A percentile compares a stretch with the other conserved stretches of the same genome.
These are phyloP conservation scores for Aeoliscus strigatus DNA, from an alignment of 2,797 vertebrate genomes.

Conservation along the genomic window DNA sequence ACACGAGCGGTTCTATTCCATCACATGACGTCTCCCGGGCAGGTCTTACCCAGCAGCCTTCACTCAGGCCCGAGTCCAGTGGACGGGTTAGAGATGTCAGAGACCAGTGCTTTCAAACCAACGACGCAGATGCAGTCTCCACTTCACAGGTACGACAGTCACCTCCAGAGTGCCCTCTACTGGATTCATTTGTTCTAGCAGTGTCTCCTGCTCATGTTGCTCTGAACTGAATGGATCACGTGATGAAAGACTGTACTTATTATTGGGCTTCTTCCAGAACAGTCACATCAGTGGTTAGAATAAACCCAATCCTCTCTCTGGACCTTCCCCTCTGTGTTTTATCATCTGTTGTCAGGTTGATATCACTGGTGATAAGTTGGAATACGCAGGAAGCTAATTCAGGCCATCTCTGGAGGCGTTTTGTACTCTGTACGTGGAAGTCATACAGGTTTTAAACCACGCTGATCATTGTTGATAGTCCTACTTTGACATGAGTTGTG, in stretches of 20 bases:
- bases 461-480: neutral
- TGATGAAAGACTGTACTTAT: too few species aligned
- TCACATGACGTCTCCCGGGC: conserved; percentile 2
- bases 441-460: conserved; percentile 6
- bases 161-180: neutral
- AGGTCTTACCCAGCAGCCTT: conserved; percentile 38
- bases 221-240: too few species aligned
- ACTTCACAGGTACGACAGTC: conserved; percentile 43
- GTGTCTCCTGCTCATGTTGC: too few species aligned
- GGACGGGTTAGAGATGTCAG: conserved; percentile 19
- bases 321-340: conserved; percentile 6
- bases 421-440: conserved; percentile 1
- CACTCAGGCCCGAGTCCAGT: conserved; percentile 19
- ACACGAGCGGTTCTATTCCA: too few species aligned
- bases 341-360: conserved; percentile 12
- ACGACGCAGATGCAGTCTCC: conserved; percentile 8
- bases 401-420: conserved; percentile 9
- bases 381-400: conserved; percentile 10
- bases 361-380: conserved; percentile 5
- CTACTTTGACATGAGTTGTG: too few species aligned
- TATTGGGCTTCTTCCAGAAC: too few species aligned
- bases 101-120: conserved; percentile 12
- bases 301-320: conserved; percentile 5
- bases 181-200: neutral
- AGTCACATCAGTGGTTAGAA: too few species aligned